phyloP scores from a whole-genome alignment of 2,888 invertebrate genomes.

The Quadroppia sp. region DNA sequence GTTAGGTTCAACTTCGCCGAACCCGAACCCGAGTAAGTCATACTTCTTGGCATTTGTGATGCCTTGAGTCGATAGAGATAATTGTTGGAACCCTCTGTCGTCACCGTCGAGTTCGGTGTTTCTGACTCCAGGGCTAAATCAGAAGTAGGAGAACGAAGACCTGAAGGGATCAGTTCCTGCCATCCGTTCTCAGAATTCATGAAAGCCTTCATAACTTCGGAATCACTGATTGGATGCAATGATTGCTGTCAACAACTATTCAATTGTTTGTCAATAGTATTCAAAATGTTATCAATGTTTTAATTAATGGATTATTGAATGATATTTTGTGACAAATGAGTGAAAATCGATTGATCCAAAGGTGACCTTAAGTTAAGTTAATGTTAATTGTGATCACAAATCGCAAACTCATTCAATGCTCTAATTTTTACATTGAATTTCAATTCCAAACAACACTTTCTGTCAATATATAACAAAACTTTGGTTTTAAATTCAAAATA shows the following conservation, averaged over 20 bases:
- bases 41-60: background rate
- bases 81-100: conserved; percentile 32
- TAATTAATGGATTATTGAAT: background rate
- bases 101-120: conserved; percentile 41
- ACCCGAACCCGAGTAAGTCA: conserved; percentile 29
- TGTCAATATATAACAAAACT: too few species aligned
- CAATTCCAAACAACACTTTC: too few species aligned
- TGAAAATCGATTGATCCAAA: background rate
- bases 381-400: background rate
- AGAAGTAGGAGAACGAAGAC: conserved; percentile 1
- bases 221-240: background rate
- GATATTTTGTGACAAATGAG: background rate
- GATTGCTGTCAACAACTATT: too few species aligned
- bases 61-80: conserved; percentile 12
- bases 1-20: background rate
- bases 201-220: conserved; percentile 8
- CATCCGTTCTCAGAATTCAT: conserved; percentile 19
- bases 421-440: conserved; percentile 29
- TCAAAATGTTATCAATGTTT: background rate
- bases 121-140: conserved; percentile 34
- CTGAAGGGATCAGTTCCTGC: conserved; percentile 21
- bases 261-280: too few species aligned
- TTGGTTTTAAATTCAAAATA: background rate
- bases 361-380: background rate
- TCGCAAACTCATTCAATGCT: conserved; percentile 21